Base-by-base conservation (phyloP, 2,888 invertebrate species). In the Choristoneura rosaceana region DNA sequence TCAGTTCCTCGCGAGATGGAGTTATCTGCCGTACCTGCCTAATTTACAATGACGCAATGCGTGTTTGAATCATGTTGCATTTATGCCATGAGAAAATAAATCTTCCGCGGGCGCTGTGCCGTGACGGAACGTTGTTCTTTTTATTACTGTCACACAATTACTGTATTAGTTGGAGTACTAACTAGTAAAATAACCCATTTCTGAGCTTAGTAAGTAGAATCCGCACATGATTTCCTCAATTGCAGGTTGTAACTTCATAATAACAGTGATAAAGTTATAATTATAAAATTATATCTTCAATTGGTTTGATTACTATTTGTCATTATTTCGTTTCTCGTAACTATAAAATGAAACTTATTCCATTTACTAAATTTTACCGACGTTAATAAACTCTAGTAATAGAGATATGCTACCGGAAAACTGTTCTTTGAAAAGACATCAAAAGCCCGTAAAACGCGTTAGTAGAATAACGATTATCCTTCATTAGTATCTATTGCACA, bases 1-100 rank as follows among this genome's bases (percentile, higher is more conserved):
- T 75, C 76, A 77, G 68, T 47, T 62, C 43, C 68, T n/a, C 55
- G 38, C 63, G 61, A 71, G 68, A 74, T 74, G 69, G 64, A 75
- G 74, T 74, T 69, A 70, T 74, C 70, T 66, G 65, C 50, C 45
- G 61, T 71, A 62, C 45, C 61, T 55, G 63, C 71, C 64, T 73
- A 74, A 74, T 70, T 73, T 71, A 65, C 74, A 73, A 74, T 78
- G 71, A 65, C 63, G 77, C 74, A 77, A 75, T 73, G 17, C 59
- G n/a, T 62, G 59, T 64, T 62, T 58, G 69, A 62, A 55, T 50
- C 58, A 15, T 61, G 17, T 69, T 69, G 58, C 69, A 64, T 61
- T 33, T 61, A 41, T 61, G 61, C 17, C 55, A 64, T 60, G 60
- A 63, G 64, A 67, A 55, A 52, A 69, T 73, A 52, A 69, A 73